Evolutionary conservation across 2,113 vertebrate genomes (phyloP).

Genomic region (Pantherophis guttatus): DNA sequence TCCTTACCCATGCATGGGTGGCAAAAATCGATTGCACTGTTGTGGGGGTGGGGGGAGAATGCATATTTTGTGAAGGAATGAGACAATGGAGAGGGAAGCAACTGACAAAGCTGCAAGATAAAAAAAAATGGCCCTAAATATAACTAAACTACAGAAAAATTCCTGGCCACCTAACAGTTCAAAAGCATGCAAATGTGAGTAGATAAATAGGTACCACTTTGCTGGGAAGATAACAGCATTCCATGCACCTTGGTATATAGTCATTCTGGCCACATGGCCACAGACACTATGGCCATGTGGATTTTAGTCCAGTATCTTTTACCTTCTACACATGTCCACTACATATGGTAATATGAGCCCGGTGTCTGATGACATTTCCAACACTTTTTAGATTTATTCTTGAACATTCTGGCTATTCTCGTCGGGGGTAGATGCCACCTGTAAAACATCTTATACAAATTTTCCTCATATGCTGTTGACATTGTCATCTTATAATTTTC

Average conservation of each 20-base stretch:
- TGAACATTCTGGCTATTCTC: too few relatives aligned
- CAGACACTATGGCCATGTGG: background rate
- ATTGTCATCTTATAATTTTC: too few relatives aligned
- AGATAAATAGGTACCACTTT: background rate
- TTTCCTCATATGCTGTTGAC: too few relatives aligned
- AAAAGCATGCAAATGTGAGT: background rate
- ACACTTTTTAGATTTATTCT: too few relatives aligned
- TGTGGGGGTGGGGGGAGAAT: background rate
- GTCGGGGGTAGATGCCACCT: too few relatives aligned
- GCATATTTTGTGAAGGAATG: background rate
- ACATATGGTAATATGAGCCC: too few relatives aligned
- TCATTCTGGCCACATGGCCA: background rate
- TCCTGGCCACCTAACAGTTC: background rate
- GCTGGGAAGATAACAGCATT: background rate
- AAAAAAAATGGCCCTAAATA: background rate
- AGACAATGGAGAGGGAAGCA: background rate
- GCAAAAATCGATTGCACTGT: background rate
- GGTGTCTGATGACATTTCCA: too few relatives aligned
- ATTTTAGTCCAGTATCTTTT: too few relatives aligned
- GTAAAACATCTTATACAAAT: too few relatives aligned
- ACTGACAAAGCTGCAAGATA: background rate
- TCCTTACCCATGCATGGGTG: background rate
- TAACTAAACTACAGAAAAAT: background rate
- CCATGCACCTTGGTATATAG: background rate
- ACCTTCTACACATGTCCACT: too few relatives aligned